Base-by-base conservation (phyloP, 2,888 invertebrate genomes). In the Catocala sponsa region DNA sequence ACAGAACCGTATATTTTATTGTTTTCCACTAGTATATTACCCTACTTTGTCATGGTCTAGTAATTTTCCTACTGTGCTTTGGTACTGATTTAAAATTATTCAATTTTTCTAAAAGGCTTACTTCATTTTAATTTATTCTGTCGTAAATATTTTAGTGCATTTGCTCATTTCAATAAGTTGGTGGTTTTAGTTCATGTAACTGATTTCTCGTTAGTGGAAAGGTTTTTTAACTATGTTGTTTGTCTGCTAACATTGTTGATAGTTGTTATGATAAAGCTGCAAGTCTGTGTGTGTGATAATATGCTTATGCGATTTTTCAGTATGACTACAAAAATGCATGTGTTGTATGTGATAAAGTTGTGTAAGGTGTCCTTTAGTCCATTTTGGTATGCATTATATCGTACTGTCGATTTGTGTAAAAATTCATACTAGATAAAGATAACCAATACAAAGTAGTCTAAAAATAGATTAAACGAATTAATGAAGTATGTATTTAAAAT, bases 101-200 rank as follows among this genome's bases (percentile, higher is more conserved):
- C 61, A 70, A 70, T 76, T 59, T 53, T 58, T 59, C 54, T 74
- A 25, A 75, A 77, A 74, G 77, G 50, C 55, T 65, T 68, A 54
- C 11, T 32, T 53, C 4, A 15, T 33, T 9, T 48, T 41, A 9
- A 49, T 32, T 54, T 41, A 32, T 15, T 32, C 4, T 32, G 41
- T 38, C 49, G 55, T 59, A 49, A 59, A 55, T 41, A 0, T 32
- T 53, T 35, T 54, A 43, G 9, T 35, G n/a, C n/a, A 38, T 54
- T 50, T 47, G 43, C 6, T 15, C 32, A 15, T 60, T 50, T 35
- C 0, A 48, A 59, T 46, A 38, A 38, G 35, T 38, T 6, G 1
- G 42, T 32, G 9, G 33, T 51, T 47, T 38, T 5, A 2, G 47
- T 15, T 25, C 12, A 4, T 47, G 25, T 9, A 10, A 47, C 2